Percentiles rank a stretch among this genome's conserved stretches.
Conservation (phyloP, 1,140 invertebrate genomes). For the Dinoponera quadriceps region DNA sequence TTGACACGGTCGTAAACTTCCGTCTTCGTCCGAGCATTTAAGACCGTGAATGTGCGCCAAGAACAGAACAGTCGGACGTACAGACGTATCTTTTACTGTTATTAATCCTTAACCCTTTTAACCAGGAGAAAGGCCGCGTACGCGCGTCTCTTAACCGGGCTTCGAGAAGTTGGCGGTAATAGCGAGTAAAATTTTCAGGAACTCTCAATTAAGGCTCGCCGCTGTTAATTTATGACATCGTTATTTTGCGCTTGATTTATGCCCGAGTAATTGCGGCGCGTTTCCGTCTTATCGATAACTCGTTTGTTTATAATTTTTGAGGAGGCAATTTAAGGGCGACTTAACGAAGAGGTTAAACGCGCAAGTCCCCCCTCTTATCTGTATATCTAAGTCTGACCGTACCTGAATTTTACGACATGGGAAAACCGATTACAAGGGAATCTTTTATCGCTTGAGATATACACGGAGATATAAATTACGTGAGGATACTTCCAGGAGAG, state of each 20-base stretch:
- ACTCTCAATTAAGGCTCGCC: constrained; percentile 26
- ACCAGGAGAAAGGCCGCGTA: not conserved
- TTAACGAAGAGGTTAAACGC: constrained; percentile 3
- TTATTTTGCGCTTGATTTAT: constrained; percentile 39
- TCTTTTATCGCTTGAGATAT: constrained; percentile 8
- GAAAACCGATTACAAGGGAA: constrained; percentile 9
- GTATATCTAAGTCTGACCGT: constrained; percentile 15
- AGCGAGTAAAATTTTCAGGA: constrained; percentile 45
- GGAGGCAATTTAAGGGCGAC: constrained; percentile 18
- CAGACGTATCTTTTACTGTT: constrained; percentile 29
- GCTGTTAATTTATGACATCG: constrained; percentile 43
- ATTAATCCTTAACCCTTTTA: constrained; percentile 39
- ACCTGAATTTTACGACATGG: constrained; percentile 22
- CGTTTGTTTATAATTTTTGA: constrained; percentile 7
- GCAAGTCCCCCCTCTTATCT: constrained; percentile 22
- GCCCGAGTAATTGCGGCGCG: constrained; percentile 15
- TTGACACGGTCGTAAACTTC: constrained; percentile 42
- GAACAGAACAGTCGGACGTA: not conserved
- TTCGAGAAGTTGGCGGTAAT: constrained; percentile 32
- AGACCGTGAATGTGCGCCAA: not conserved
- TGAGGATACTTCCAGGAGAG: not conserved
- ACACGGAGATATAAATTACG: constrained; percentile 30
- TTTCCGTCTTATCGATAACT: constrained; percentile 40
- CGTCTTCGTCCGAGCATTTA: constrained; percentile 23
- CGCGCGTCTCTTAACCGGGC: not conserved